Base-by-base conservation (phyloP, 2,888 invertebrate genomes). In the Craniophora ligustri region DNA sequence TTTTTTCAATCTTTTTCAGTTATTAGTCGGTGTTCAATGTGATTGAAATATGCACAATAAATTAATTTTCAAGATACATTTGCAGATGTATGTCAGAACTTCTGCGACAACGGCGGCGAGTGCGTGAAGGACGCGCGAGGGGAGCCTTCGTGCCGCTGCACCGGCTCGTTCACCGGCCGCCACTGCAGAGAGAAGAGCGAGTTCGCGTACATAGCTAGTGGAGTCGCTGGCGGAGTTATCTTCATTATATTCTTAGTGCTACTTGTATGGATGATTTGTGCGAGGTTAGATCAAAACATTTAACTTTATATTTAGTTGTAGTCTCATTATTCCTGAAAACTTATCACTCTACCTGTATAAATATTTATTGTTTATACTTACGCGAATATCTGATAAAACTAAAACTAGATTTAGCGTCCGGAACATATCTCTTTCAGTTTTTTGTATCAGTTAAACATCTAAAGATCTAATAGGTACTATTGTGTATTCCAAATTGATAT, bases 211-310 rank as follows among this genome's bases (percentile, higher is more conserved):
- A 98, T 98, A 61, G 98, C 98, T 44, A 98, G 98, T 36, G 98
- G 98, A 7, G 98, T 98, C 65, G 98, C 98, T 5, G 98, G 98
- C 13, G 97, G 97, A n/a, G 98, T 98, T 58, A 97, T 98, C 75
- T 96, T 98, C 79, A 97, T 98, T 72, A 98, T 98, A 80, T 96
- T 98, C 88, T 96, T 98, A 76, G 98, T 98, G 26, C 94, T 98
- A 65, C 95, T 98, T 47, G 98, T 98, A 74, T 98, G 98, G 98
- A 98, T 98, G 98, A 98, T 98, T 84, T 98, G 98, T 86, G 98
- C 97, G 55, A 96, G 97, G 96, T 96, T 84, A 40, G 79, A 70
- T n/a, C n/a, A n/a, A 14, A n/a, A n/a, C 4, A 10, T 3, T 3
- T 6, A 11, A 19, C 3, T n/a, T 2, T 11, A 7, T 35, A n/a